Base-by-base conservation (phyloP, 2,797 vertebrate species). In the Pseudopleuronectes americanus region DNA sequence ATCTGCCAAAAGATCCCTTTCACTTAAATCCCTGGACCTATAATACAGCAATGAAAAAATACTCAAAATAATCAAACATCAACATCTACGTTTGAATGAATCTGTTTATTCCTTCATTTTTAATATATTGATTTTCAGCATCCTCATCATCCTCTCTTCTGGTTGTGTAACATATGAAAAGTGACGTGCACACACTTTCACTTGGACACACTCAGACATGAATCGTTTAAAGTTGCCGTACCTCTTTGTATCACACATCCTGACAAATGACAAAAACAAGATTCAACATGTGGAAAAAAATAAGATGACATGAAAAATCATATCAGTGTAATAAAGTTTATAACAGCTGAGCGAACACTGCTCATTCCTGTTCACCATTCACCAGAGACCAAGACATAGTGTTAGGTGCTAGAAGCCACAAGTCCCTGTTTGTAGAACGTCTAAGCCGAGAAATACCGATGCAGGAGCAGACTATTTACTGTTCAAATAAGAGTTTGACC, bases 81-180 rank as follows among this genome's bases (percentile, higher is more conserved):
- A 58, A 0, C 4, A 0, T 6, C 1, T 16, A 21, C 24, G 45
- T 63, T 73, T 62, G 26, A 58, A 68, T 57, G 17, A 16, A 74
- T 74, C 16, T n/a, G 23, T 90, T 87, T 87, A 87, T 84, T 86
- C 71, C 8, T 77, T 80, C 0, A 78, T 84, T 81, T 86, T 68
- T 73, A 87, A 90, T 73, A 77, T 38, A 38, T 38, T 4, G 77
- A 87, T 83, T 48, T 83, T 49, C 74, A 16, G 19, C 17, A 31
- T 55, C 26, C 9, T 80, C 56, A 59, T 86, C 71, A 79, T 31
- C 52, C 57, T 43, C 54, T 22, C 36, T n/a, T 41, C 64, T 52
- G 61, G 38, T 74, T 22, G 53, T 36, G 8, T 58, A 57, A 64
- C 22, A 78, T 57, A 74, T 59, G 68, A 79, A 62, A 73, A 77